phyloP scores from a whole-genome alignment of 2,797 vertebrate species.

The Mus minutoides region DNA sequence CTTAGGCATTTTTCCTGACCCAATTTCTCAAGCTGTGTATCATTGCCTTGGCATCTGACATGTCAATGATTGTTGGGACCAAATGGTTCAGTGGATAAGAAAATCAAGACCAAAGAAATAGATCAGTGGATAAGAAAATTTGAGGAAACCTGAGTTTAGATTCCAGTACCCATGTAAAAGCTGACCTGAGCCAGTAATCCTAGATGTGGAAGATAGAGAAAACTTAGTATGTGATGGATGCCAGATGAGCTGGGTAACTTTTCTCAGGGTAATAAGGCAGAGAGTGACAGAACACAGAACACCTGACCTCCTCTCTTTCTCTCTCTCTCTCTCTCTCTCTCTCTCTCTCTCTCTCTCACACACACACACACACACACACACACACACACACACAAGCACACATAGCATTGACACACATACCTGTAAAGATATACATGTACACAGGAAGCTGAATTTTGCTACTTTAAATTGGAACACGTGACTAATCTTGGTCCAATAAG shows the following conservation, averaged over 20 bases:
- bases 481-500: not conserved
- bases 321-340: no score
- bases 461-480: not conserved
- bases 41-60: not conserved
- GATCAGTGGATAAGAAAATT: not conserved
- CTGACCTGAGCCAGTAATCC: not conserved
- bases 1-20: not conserved
- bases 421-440: not conserved
- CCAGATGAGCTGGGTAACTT: not conserved
- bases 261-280: not conserved
- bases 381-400: not conserved
- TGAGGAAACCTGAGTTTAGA: not conserved
- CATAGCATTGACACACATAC: not conserved
- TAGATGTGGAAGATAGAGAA: not conserved
- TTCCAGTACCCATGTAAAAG: not conserved
- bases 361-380: not conserved
- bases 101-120: not conserved
- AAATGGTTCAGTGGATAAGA: not conserved
- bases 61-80: not conserved
- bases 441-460: not conserved
- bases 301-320: no score
- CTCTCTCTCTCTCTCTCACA: no score
- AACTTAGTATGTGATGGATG: not conserved
- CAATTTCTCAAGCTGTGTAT: not conserved
- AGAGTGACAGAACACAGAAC: not conserved